phyloP scores from a whole-genome alignment of 64 coral and sea anemone species.

The Astreopora myriophthalma region DNA sequence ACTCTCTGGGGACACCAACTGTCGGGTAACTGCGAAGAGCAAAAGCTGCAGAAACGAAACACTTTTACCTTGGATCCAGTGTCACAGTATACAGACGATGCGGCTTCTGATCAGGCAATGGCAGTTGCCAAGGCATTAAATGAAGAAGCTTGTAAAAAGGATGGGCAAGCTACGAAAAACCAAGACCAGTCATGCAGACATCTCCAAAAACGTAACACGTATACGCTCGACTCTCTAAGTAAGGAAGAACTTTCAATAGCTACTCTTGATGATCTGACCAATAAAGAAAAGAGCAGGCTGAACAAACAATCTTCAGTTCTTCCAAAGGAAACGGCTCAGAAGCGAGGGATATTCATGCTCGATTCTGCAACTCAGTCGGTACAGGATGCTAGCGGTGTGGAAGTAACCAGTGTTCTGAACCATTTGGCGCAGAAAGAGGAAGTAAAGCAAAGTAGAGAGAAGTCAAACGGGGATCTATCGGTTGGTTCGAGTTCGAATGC shows the following conservation, averaged over 20 bases:
- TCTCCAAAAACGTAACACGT: background rate
- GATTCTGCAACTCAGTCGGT: slow-evolving; percentile 50
- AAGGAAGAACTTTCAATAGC: background rate
- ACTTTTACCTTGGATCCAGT: slow-evolving; percentile 79
- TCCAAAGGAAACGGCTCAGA: slow-evolving; percentile 3
- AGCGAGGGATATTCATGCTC: slow-evolving; percentile 39
- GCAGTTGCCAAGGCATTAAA: slow-evolving; percentile 55
- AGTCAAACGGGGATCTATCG: background rate
- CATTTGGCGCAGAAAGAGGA: slow-evolving; percentile 20
- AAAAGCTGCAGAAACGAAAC: background rate
- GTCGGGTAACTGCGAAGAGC: background rate
- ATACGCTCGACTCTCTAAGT: background rate
- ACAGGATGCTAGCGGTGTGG: background rate
- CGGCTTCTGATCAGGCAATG: slow-evolving; percentile 56
- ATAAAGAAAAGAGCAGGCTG: background rate
- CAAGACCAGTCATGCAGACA: background rate
- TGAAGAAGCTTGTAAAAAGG: background rate
- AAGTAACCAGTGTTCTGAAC: slow-evolving; percentile 43
- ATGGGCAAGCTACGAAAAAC: background rate
- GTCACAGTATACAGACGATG: slow-evolving; percentile 40
- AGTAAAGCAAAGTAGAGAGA: background rate
- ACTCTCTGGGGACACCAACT: background rate
- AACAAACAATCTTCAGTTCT: background rate
- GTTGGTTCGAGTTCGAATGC: background rate
- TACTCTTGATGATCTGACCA: background rate